These are phyloP conservation scores for Ectemnius cavifrons DNA, from an alignment of 2,888 invertebrate genomes.

Conservation along the genomic window DNA sequence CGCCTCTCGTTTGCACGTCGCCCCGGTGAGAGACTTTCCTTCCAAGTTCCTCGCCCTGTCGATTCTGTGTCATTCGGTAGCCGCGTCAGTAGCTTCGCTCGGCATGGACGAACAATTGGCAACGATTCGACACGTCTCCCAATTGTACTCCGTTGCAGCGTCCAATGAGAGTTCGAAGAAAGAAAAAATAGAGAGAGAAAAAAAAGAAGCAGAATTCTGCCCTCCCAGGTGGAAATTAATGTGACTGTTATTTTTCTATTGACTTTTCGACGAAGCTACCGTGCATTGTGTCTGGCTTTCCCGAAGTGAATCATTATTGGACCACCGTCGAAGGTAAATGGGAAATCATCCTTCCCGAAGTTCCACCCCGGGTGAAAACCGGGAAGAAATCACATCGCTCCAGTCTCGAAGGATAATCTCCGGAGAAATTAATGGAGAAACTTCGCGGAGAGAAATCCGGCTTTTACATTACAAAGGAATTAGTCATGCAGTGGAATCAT, in stretches of 20 bases:
- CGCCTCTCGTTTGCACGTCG: slow-evolving; percentile 34
- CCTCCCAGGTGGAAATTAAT: slow-evolving; percentile 49
- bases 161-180: slow-evolving; percentile 15
- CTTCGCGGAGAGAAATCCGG: background rate
- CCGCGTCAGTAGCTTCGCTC: slow-evolving; percentile 18
- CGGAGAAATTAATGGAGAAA: background rate
- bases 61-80: slow-evolving; percentile 54
- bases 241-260: slow-evolving; percentile 38
- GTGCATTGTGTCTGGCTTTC: slow-evolving; percentile 21
- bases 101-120: slow-evolving; percentile 1
- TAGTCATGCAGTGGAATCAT: no score
- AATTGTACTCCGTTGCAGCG: slow-evolving; percentile 15
- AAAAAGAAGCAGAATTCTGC: no score
- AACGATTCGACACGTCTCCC: slow-evolving; percentile 35
- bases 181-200: background rate
- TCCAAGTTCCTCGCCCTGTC: background rate
- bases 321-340: slow-evolving; percentile 21
- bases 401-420: background rate
- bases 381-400: background rate
- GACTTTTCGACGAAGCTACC: slow-evolving; percentile 22
- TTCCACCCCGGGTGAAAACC: slow-evolving; percentile 4
- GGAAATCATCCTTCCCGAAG: slow-evolving; percentile 7
- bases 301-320: slow-evolving; percentile 20
- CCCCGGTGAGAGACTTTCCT: background rate
- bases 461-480: background rate